Conservation (phyloP, 2,113 vertebrate species). For the Mobula birostris region DNA sequence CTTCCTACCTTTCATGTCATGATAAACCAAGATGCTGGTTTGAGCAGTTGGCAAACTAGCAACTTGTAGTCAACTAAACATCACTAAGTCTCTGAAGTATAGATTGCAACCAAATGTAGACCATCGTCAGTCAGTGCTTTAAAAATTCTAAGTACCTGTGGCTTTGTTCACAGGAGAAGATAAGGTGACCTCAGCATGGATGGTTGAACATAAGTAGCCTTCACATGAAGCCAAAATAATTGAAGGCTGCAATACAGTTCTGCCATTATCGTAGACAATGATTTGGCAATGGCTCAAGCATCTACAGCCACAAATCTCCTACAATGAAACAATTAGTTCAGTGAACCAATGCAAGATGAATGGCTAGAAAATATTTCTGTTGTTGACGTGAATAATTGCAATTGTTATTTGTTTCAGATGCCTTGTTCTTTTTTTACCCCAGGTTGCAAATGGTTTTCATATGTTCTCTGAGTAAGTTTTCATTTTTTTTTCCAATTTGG, state of each 20-base stretch:
- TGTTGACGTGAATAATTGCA: slow-evolving; percentile 18
- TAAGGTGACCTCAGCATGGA: slow-evolving; percentile 23
- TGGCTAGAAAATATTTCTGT: slow-evolving; percentile 12
- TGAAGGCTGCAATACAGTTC: neutral
- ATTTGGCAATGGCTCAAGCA: slow-evolving; percentile 32
- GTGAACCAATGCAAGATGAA: slow-evolving; percentile 16
- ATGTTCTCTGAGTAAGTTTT: neutral
- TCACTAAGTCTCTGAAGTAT: slow-evolving; percentile 14
- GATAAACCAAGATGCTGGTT: neutral
- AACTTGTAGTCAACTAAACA: neutral
- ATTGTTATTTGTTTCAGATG: slow-evolving; percentile 24
- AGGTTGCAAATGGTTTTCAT: slow-evolving; percentile 19
- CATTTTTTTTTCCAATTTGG: neutral
- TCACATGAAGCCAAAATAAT: slow-evolving; percentile 19
- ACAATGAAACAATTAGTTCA: slow-evolving; percentile 33
- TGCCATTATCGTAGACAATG: slow-evolving; percentile 25
- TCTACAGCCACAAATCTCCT: neutral
- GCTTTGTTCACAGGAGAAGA: neutral
- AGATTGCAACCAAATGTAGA: slow-evolving; percentile 26
- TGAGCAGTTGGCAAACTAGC: neutral
- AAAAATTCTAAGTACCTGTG: neutral
- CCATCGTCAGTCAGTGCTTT: neutral
- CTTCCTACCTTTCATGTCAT: neutral
- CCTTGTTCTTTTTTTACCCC: neutral
- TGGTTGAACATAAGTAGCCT: slow-evolving; percentile 15